phyloP scores from a whole-genome alignment of 2,797 vertebrate genomes.

The Urocyon cinereoargenteus region DNA sequence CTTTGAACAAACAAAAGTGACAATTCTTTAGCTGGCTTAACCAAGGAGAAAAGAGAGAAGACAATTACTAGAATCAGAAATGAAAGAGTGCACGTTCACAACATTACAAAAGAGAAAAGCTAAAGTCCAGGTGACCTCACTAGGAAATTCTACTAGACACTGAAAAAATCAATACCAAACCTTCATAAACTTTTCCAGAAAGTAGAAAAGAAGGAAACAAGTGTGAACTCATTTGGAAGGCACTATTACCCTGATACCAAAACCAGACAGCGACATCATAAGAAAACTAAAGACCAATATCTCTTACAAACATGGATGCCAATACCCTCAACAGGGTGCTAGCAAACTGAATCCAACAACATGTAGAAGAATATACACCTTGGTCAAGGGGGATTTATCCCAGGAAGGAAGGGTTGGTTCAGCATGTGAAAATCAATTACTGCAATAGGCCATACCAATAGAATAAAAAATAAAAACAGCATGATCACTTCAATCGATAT shows the following conservation, averaged over 20 bases:
- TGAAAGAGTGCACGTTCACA: neutral
- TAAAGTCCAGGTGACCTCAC: neutral
- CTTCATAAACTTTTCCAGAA: neutral
- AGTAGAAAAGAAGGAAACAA: neutral
- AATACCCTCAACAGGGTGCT: neutral
- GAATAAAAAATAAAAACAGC: neutral
- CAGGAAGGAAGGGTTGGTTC: neutral
- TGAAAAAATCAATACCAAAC: neutral
- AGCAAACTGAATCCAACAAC: neutral
- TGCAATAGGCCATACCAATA: neutral
- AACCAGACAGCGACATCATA: neutral
- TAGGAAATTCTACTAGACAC: neutral
- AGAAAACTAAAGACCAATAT: neutral
- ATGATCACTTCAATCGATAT: neutral
- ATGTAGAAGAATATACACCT: neutral
- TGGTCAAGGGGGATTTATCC: neutral
- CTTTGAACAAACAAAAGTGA: neutral
- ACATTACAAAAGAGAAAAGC: neutral
- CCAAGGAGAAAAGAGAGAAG: neutral
- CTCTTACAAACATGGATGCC: neutral
- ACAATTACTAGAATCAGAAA: neutral
- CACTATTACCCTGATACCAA: neutral
- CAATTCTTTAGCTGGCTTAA: neutral
- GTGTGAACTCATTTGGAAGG: neutral
- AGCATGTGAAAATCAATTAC: neutral